Evolutionary conservation across 2,113 vertebrate genomes (phyloP).

Genomic region (Mastomys coucha): DNA sequence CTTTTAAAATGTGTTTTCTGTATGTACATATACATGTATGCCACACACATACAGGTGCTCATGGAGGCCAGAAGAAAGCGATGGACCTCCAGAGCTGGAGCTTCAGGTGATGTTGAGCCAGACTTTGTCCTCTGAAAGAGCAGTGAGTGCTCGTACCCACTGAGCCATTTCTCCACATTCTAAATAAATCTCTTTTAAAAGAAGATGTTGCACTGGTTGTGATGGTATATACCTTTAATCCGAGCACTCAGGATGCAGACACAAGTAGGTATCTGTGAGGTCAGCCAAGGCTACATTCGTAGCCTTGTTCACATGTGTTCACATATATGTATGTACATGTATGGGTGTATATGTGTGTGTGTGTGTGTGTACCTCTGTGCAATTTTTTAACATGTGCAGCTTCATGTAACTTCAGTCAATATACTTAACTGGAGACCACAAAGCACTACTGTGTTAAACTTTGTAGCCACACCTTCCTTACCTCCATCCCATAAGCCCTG

Average conservation of each 20-base stretch:
- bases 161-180: neutral
- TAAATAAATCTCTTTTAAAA: neutral
- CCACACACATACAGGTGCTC: neutral
- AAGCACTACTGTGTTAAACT: neutral
- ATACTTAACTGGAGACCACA: neutral
- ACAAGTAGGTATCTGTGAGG: neutral
- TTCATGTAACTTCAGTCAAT: neutral
- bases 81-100: neutral
- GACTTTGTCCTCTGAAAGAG: neutral
- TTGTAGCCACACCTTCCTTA: neutral
- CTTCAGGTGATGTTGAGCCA: neutral
- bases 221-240: neutral
- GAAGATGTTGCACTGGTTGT: neutral
- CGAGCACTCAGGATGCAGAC: neutral
- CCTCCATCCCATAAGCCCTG: neutral
- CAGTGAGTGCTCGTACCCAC: neutral
- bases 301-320: neutral
- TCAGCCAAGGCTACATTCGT: neutral
- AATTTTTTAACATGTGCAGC: neutral
- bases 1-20: neutral
- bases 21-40: neutral
- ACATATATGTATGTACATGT: neutral
- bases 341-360: neutral
- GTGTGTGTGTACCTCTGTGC: neutral
- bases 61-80: neutral